A percentile compares a stretch with the other conserved stretches of the same genome.
phyloP scores from a whole-genome alignment of 2,113 vertebrate species.

The Progne subis region DNA sequence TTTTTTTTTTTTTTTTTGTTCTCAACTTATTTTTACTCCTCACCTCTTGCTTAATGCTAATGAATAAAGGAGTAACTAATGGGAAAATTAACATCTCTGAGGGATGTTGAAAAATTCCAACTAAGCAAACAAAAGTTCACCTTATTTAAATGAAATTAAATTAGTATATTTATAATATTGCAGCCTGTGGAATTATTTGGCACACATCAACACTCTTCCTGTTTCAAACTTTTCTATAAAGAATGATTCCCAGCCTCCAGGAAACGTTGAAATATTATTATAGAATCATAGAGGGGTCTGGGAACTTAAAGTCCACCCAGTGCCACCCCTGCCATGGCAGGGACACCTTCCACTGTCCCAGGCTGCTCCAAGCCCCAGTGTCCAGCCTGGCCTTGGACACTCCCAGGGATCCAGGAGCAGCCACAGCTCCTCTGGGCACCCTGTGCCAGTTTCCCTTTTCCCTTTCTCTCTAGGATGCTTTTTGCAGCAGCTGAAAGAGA shows the following conservation, averaged over 20 bases:
- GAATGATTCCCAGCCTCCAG: not conserved
- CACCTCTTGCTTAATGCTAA: not conserved
- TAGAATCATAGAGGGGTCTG: not conserved
- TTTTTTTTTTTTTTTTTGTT: not conserved
- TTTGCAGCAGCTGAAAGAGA: not conserved
- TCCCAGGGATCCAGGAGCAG: not conserved
- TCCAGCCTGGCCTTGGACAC: not conserved
- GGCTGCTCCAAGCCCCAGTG: rapidly evolving
- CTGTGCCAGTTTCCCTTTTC: not conserved
- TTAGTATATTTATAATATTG: not conserved
- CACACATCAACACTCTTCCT: not conserved
- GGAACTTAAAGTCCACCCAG: rapidly evolving
- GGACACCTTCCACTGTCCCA: not conserved
- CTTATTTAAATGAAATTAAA: not conserved
- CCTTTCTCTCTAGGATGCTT: not conserved
- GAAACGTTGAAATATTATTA: not conserved
- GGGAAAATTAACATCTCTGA: not conserved
- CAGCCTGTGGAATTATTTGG: not conserved
- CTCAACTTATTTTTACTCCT: not conserved
- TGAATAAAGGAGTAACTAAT: not conserved
- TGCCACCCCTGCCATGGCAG: not conserved
- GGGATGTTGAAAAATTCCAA: not conserved
- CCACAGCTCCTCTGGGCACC: not conserved
- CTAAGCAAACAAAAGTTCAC: not conserved
- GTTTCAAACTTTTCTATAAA: not conserved